Conservation (phyloP, 2,113 vertebrate species). For the Oncorhynchus nerka region DNA sequence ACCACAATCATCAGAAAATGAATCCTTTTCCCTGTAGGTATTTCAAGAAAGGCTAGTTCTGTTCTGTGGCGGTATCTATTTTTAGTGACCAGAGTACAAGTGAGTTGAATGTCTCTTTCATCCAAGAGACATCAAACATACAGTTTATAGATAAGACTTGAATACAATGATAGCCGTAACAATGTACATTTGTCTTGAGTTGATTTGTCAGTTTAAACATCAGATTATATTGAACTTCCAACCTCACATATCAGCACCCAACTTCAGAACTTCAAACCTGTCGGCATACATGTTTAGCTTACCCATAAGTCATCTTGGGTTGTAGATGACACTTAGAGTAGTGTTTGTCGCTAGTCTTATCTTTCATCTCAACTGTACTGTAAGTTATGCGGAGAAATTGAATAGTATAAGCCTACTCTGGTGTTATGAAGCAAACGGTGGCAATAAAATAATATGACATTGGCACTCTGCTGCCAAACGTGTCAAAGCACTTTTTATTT, state of each 20-base stretch:
- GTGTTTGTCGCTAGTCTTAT: neutral
- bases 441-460: neutral
- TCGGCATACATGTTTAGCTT: neutral
- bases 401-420: neutral
- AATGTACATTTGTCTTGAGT: neutral
- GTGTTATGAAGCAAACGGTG: too few species aligned
- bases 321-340: neutral
- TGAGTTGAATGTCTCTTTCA: neutral
- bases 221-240: neutral
- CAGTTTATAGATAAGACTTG: neutral
- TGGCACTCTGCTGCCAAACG: neutral
- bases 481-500: slow-evolving; percentile 1
- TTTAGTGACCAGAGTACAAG: neutral
- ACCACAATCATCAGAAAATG: neutral
- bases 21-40: neutral
- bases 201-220: neutral
- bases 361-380: neutral
- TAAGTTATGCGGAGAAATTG: neutral
- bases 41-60: slow-evolving; percentile 4
- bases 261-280: neutral
- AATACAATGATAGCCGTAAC: neutral
- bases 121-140: neutral
- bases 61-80: neutral
- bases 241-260: neutral
- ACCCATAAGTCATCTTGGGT: neutral